These are phyloP conservation scores for Peromyscus nudipes DNA, from an alignment of 2,797 vertebrate genomes.

Conservation along the genomic window DNA sequence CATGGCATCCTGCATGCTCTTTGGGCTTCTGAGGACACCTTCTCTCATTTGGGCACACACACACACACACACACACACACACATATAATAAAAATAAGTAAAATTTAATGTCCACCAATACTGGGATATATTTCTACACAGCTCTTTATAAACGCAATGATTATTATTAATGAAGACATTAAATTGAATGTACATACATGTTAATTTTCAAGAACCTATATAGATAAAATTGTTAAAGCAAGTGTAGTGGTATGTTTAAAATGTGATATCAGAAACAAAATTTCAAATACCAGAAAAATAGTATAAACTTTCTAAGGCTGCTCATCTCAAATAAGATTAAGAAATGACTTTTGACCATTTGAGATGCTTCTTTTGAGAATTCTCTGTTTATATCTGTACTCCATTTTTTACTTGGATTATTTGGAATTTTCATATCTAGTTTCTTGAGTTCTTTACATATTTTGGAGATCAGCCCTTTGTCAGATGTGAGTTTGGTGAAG, in stretches of 20 bases:
- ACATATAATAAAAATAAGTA: not conserved
- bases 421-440: no score
- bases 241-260: not conserved
- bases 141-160: not conserved
- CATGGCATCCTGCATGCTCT: not conserved
- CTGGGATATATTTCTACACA: not conserved
- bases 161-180: not conserved
- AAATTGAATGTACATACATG: not conserved
- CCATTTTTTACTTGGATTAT: no score
- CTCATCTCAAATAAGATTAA: not conserved
- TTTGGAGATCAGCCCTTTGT: no score
- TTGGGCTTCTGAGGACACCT: no score
- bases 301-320: not conserved
- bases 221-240: not conserved
- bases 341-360: no score
- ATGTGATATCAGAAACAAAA: not conserved
- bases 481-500: no score
- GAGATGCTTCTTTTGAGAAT: no score
- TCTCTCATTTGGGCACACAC: no score
- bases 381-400: no score
- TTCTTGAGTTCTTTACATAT: no score
- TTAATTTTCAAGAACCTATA: not conserved
- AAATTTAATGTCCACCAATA: not conserved
- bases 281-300: not conserved
- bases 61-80: not conserved